Conservation (phyloP, 2,797 vertebrate species). For the Poeciliopsis turneri region DNA sequence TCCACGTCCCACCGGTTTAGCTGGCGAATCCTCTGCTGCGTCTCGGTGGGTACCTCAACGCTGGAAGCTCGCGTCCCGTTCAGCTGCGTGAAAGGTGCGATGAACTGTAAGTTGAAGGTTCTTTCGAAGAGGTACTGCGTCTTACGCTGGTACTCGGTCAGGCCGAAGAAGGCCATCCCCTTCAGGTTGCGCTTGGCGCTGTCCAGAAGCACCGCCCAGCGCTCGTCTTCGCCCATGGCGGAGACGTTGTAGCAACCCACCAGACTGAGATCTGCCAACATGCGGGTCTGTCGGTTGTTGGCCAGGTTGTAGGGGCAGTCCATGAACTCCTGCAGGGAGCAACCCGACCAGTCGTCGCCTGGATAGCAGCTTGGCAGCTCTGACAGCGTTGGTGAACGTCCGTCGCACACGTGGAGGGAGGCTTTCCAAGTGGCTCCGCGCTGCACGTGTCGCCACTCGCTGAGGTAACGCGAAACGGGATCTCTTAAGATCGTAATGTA, state of each 20-base stretch:
- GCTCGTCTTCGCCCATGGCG: slow-evolving; percentile 90
- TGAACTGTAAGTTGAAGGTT: slow-evolving; percentile 95
- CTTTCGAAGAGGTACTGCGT: slow-evolving; percentile 98
- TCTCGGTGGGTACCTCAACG: slow-evolving; percentile 88
- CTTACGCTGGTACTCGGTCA: slow-evolving; percentile 97
- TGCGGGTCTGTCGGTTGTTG: slow-evolving; percentile 96
- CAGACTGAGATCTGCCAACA: slow-evolving; percentile 95
- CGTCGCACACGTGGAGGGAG: slow-evolving; percentile 93
- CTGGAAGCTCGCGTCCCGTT: slow-evolving; percentile 94
- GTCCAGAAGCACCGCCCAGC: slow-evolving; percentile 90
- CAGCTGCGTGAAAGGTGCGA: slow-evolving; percentile 93
- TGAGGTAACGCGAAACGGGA: slow-evolving; percentile 94
- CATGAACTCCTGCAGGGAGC: slow-evolving; percentile 94
- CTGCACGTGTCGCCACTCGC: slow-evolving; percentile 97
- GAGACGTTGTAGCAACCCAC: slow-evolving; percentile 98
- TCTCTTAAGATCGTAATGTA: slow-evolving; percentile 97
- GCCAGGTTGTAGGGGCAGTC: slow-evolving; percentile 95
- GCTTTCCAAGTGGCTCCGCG: slow-evolving; percentile 97
- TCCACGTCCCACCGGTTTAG: slow-evolving; percentile 95
- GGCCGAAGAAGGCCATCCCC: slow-evolving; percentile 95
- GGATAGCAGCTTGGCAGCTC: slow-evolving; percentile 95
- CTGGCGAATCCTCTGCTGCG: slow-evolving; percentile 87
- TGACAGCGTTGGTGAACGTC: slow-evolving; percentile 89
- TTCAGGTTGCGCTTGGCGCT: slow-evolving; percentile 95
- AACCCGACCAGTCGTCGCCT: slow-evolving; percentile 97